phyloP scores from a whole-genome alignment of 2,113 vertebrate species.

The Orthochromis indermauri region DNA sequence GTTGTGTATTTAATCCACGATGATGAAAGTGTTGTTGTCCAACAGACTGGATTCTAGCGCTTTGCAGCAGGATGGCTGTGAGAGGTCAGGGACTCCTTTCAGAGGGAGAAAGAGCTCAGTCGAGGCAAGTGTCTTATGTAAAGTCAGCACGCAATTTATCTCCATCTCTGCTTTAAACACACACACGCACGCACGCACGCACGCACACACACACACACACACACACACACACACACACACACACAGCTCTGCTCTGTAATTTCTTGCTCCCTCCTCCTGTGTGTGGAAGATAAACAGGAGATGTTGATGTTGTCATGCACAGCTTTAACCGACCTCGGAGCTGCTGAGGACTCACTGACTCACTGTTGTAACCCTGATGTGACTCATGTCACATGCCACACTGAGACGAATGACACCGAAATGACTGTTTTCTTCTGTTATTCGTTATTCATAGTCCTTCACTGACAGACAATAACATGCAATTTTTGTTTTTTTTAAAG shows the following conservation, averaged over 20 bases:
- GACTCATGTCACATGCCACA: not conserved
- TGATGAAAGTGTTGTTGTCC: not conserved
- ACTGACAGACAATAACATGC: not conserved
- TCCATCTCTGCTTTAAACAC: not conserved
- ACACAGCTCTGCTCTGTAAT: not conserved
- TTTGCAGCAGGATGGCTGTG: not conserved
- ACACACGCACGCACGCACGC: not conserved
- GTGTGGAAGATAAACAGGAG: slow-evolving; percentile 8
- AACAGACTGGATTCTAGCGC: not conserved
- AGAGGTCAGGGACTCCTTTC: slow-evolving; percentile 56
- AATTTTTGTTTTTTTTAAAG: fast-evolving
- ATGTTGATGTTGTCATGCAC: slow-evolving; percentile 20
- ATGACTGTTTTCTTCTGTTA: not conserved
- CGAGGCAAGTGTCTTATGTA: slow-evolving; percentile 15
- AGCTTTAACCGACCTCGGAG: not conserved
- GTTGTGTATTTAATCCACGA: not conserved
- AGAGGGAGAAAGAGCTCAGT: slow-evolving; percentile 6
- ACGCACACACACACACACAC: not conserved
- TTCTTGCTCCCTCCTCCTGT: not conserved
- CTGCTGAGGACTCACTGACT: not conserved
- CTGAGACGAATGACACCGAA: not conserved
- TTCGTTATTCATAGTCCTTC: not conserved
- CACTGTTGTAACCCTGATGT: not conserved
- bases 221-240: not conserved
- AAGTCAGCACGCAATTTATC: slow-evolving; percentile 32